A percentile compares a stretch with the other conserved stretches of the same genome.
phyloP scores from a whole-genome alignment of 2,797 vertebrate species.

The Phalloptychus januarius region DNA sequence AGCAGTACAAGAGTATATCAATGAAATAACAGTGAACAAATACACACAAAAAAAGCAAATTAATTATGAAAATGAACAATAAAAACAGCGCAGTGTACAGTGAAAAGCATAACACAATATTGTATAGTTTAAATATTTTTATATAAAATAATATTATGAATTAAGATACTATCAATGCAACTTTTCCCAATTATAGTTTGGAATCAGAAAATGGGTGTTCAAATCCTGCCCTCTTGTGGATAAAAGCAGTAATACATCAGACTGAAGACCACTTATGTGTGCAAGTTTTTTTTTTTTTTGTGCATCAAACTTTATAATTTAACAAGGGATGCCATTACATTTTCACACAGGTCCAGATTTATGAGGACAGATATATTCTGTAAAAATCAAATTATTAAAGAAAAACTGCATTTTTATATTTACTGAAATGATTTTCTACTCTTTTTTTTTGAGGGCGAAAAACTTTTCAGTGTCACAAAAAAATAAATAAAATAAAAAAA shows the following conservation, averaged over 20 bases:
- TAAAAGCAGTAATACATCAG: neutral
- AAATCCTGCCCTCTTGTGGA: slow-evolving; percentile 20
- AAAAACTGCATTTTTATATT: neutral
- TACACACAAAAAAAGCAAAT: neutral
- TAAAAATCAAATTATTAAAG: neutral
- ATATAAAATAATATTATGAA: neutral
- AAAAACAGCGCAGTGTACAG: neutral
- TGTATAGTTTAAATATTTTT: neutral
- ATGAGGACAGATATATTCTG: too few relatives aligned
- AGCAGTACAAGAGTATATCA: neutral
- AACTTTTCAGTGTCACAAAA: neutral
- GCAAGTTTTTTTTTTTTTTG: neutral
- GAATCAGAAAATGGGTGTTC: neutral
- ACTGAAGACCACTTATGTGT: neutral
- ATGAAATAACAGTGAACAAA: neutral
- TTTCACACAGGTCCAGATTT: neutral
- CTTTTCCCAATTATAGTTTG: neutral
- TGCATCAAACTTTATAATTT: neutral
- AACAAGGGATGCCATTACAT: neutral
- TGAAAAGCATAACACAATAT: neutral
- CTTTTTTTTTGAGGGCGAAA: neutral
- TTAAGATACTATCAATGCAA: neutral
- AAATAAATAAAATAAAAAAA: too few relatives aligned
- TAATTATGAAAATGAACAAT: neutral
- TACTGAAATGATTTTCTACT: neutral